Percentiles rank a stretch among this genome's conserved stretches.
These are phyloP conservation scores for Neocrepidodera transversa DNA, from an alignment of 2,888 invertebrate genomes.

Conservation along the genomic window DNA sequence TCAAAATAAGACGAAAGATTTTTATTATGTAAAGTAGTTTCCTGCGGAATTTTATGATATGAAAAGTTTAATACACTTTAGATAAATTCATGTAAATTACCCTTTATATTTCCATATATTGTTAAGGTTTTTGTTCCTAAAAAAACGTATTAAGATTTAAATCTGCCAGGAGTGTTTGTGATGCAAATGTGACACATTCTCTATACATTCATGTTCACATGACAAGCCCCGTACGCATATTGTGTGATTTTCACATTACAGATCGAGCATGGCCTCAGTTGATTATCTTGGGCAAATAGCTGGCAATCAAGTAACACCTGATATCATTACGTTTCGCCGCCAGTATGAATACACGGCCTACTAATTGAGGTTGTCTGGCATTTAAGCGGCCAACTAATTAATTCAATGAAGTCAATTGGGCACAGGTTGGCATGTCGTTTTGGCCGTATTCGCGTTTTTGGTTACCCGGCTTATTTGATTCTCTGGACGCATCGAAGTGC, in stretches of 20 bases:
- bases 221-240: neutral
- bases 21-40: no score
- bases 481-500: constrained; percentile 1
- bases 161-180: no score
- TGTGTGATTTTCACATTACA: constrained; percentile 5
- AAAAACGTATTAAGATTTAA: no score
- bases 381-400: constrained; percentile 22
- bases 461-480: constrained; percentile 9
- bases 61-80: no score
- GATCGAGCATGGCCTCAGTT: constrained; percentile 4
- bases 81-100: no score
- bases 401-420: constrained; percentile 14
- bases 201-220: neutral
- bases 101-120: no score
- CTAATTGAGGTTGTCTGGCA: constrained; percentile 23
- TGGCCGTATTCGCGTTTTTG: constrained; percentile 1
- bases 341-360: constrained; percentile 18
- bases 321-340: constrained; percentile 18
- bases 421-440: constrained; percentile 11
- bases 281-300: constrained; percentile 22
- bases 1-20: no score
- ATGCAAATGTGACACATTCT: no score
- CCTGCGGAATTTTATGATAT: no score
- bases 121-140: neutral
- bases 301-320: constrained; percentile 25